Percentiles rank a stretch among this genome's conserved stretches.
Conservation (phyloP, 2,113 vertebrate genomes). For the Tretioscincus oriximinensis region DNA sequence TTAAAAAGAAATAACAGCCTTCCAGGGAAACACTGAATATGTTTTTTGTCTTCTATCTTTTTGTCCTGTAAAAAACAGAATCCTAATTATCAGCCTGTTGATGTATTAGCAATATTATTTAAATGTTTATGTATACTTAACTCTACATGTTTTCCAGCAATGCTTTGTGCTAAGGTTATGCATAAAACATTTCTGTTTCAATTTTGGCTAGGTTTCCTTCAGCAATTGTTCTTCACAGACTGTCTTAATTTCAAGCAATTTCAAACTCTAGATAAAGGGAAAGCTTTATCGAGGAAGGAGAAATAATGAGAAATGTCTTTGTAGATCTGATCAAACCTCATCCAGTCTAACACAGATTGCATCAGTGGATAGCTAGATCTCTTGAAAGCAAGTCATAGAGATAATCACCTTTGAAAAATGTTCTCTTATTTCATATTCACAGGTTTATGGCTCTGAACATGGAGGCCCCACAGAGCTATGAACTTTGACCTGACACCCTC, state of each 20-base stretch:
- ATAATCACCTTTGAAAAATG: background rate
- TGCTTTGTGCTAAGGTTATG: background rate
- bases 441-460: background rate
- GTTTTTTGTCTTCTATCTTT: background rate
- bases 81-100: background rate
- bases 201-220: background rate
- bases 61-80: background rate
- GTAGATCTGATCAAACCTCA: background rate
- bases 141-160: background rate
- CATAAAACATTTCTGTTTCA: conserved; percentile 2
- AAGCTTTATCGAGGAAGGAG: background rate
- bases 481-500: background rate
- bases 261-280: background rate
- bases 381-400: background rate
- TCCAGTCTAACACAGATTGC: background rate
- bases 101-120: background rate
- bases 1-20: background rate
- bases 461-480: background rate
- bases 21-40: background rate
- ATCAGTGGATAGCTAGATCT: background rate
- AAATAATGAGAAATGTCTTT: background rate
- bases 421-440: background rate
- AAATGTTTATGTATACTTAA: background rate
- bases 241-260: background rate
- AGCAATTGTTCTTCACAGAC: background rate